Conservation (phyloP, 2,113 vertebrate species). For the Ibidorhyncha struthersii region DNA sequence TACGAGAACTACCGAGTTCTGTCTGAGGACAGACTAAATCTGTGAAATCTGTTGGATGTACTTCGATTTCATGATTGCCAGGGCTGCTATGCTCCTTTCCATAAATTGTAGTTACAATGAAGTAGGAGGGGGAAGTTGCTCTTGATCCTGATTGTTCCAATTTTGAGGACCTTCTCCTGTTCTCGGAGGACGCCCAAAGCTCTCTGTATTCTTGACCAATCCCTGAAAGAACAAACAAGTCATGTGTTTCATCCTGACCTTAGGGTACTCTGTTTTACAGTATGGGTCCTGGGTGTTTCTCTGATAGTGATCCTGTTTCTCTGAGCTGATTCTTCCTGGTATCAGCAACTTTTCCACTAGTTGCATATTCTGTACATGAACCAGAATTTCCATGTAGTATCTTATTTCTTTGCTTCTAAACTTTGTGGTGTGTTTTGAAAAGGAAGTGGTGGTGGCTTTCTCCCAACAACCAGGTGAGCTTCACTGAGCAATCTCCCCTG, state of each 20-base stretch:
- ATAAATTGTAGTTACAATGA: not conserved
- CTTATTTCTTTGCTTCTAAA: not conserved
- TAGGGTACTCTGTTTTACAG: not conserved
- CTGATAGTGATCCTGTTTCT: not conserved
- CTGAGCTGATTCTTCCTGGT: not conserved
- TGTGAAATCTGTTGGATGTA: not conserved
- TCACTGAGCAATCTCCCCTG: not conserved
- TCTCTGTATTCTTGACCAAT: not conserved
- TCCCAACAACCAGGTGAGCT: not conserved
- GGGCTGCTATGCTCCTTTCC: not conserved
- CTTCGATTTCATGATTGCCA: not conserved
- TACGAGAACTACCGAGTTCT: not conserved
- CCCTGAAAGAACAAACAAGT: too few relatives aligned
- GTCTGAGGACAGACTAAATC: not conserved
- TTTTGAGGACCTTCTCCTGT: not conserved
- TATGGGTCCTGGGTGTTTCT: not conserved
- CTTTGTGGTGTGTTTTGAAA: not conserved
- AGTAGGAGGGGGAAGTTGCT: accelerated
- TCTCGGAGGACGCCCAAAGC: not conserved
- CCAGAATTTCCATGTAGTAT: not conserved
- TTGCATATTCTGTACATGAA: not conserved
- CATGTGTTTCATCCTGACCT: not conserved
- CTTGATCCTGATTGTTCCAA: not conserved
- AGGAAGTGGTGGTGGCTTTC: not conserved
- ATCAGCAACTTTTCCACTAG: not conserved